Percentiles rank a stretch among this genome's conserved stretches.
phyloP scores from a whole-genome alignment of 2,888 invertebrate genomes.

The Drosophila peninsularis region DNA sequence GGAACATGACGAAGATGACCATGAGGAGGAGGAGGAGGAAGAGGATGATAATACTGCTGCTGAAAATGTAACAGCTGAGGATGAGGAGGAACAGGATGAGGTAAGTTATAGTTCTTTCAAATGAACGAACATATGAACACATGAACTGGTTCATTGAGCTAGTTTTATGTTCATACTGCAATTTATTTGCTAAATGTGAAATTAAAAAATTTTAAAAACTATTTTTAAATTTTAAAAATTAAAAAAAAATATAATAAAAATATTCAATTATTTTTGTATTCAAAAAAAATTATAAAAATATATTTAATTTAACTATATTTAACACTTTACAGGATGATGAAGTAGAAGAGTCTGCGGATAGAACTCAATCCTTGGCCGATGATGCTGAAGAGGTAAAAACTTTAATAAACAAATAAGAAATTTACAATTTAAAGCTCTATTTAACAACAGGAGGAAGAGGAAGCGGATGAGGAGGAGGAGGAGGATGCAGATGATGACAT shows the following conservation, averaged over 20 bases:
- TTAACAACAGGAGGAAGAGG: slow-evolving; percentile 14
- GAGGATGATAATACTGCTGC: slow-evolving; percentile 71
- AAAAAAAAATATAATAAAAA: too few species aligned
- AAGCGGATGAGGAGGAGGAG: slow-evolving; percentile 38
- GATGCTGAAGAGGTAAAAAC: slow-evolving; percentile 39
- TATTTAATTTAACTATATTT: too few species aligned
- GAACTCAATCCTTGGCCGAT: slow-evolving; percentile 48
- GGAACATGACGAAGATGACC: slow-evolving; percentile 45
- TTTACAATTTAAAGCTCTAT: neutral
- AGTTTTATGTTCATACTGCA: too few species aligned
- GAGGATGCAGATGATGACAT: slow-evolving; percentile 67
- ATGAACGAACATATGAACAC: neutral
- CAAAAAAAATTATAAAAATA: too few species aligned
- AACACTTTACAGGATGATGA: slow-evolving; percentile 28
- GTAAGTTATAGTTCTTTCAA: neutral
- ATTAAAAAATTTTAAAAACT: too few species aligned
- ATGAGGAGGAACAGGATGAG: slow-evolving; percentile 81
- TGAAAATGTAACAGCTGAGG: slow-evolving; percentile 73
- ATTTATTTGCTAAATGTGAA: too few species aligned
- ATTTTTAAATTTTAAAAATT: too few species aligned
- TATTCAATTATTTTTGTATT: too few species aligned
- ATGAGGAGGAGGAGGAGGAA: slow-evolving; percentile 48
- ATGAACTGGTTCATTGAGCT: too few species aligned
- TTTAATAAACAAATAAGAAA: too few species aligned
- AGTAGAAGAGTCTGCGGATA: slow-evolving; percentile 50